Base-by-base conservation (phyloP, 1,140 invertebrate species). In the Maniola jurtina region DNA sequence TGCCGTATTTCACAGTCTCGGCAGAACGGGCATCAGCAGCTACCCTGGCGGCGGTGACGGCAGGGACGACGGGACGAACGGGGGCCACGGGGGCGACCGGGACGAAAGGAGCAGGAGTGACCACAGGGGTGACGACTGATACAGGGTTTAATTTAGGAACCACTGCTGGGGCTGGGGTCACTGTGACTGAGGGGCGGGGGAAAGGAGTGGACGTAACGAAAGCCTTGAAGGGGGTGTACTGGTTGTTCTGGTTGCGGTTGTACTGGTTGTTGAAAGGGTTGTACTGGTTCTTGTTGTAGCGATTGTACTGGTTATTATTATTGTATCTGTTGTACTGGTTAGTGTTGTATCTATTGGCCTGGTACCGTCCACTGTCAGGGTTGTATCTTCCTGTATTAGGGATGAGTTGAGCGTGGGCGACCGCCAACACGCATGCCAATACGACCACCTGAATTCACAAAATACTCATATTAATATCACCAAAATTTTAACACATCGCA, bases 351-450 rank as follows among this genome's bases (percentile, higher is more conserved):
- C 68, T 68, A 60, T 72, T 72, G 73, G 66, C 70, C 11, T 60
- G 47, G 57, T 63, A 57, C 8, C 65, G 63, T 13, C 70, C 62
- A 15, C 65, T 48, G 38, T 70, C 66, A 42, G 66, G 61, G 66
- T 71, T 61, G 66, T 77, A 79, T 73, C 68, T 68, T 55, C 68
- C 79, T 15, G 34, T 42, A 64, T 66, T 70, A 11, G 42, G 9
- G 42, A 11, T 45, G 38, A 71, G 68, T 55, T 85, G 80, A 35
- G 82, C 86, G 55, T 66, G 70, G 67, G 73, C 77, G 9, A 71
- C 80, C 25, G 80, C 86, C 75, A 86, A 57, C 57, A 83, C 68
- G 66, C 80, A 83, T 13, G 80, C 84, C 42, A 88, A 77, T 14
- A 78, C 68, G 56, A 84, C 74, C 45, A 86, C 71, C 84, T 88